Evolutionary conservation across 2,113 vertebrate species (phyloP).

Genomic region (Oryctolagus cuniculus): mOryCun1.1 NC_091450.1:40680501-40681000

Average conservation of each 20-base stretch:
- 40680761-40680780: neutral
- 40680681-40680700: neutral
- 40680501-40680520: neutral
- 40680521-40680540: neutral
- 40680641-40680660: neutral
- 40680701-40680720: neutral
- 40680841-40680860: neutral
- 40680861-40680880: neutral
- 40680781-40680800: neutral
- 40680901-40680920: neutral
- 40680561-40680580: neutral
- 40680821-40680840: conserved; percentile 4
- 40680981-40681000: too few species aligned
- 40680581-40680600: neutral
- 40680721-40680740: neutral
- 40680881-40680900: neutral
- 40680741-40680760: neutral
- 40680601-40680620: neutral
- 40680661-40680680: neutral
- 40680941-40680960: too few species aligned
- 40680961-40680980: too few species aligned
- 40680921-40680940: too few species aligned
- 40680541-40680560: neutral
- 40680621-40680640: neutral
- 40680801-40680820: neutral